Evolutionary conservation across 2,888 invertebrate species (phyloP).

Genomic region (Ryuthela nishihirai): DNA sequence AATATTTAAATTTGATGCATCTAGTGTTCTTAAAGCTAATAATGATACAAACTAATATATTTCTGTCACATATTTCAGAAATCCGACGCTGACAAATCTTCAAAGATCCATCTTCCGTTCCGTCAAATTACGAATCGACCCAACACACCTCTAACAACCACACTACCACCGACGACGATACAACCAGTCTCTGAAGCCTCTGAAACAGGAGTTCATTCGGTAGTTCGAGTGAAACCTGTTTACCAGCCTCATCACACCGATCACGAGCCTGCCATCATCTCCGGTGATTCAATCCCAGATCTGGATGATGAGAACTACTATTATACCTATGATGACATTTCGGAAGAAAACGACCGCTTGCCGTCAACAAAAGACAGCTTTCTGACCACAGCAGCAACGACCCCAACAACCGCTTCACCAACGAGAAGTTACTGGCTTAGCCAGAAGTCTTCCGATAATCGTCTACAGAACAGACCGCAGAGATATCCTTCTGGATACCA

Average conservation of each 20-base stretch:
- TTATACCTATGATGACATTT: conserved; percentile 32
- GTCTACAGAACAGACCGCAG: conserved; percentile 14
- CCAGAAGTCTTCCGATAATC: conserved; percentile 20
- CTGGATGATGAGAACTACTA: conserved; percentile 26
- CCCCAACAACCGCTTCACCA: not conserved
- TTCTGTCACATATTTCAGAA: too few species aligned
- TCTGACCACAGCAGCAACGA: not conserved
- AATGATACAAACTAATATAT: too few species aligned
- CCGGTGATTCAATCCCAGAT: conserved; percentile 6
- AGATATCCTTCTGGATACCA: conserved; percentile 16
- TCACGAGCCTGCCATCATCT: conserved; percentile 1
- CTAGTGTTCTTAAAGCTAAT: too few species aligned
- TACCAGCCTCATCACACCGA: conserved; percentile 23
- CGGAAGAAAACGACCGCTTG: conserved; percentile 10
- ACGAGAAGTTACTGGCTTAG: conserved; percentile 32
- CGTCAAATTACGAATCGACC: too few species aligned
- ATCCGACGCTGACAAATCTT: too few species aligned
- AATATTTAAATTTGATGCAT: too few species aligned
- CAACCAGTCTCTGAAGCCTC: conserved; percentile 20
- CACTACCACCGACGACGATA: conserved; percentile 1
- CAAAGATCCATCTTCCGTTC: too few species aligned
- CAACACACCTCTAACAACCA: too few species aligned
- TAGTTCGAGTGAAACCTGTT: conserved; percentile 25
- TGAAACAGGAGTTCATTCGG: conserved; percentile 21
- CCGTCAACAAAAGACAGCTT: not conserved